Evolutionary conservation across 1,140 invertebrate species (phyloP).

Genomic region (Paralvinella palmiformis): DNA sequence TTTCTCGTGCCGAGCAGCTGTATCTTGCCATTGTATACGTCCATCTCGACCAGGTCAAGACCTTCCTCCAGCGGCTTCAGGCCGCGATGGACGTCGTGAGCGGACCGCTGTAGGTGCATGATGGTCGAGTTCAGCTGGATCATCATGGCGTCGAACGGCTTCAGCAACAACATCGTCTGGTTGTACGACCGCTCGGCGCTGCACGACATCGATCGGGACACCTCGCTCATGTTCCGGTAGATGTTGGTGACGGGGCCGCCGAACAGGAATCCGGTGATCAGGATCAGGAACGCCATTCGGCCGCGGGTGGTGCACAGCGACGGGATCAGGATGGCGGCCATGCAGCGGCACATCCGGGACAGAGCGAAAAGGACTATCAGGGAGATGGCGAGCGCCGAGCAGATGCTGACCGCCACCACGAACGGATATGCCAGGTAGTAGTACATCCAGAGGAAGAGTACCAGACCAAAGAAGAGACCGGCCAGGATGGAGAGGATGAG

Average conservation of each 20-base stretch:
- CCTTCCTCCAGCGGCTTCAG: conserved; percentile 16
- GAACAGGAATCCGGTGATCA: conserved; percentile 16
- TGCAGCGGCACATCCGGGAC: conserved; percentile 13
- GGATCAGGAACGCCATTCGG: conserved; percentile 9
- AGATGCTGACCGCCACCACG: conserved; percentile 1
- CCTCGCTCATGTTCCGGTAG: conserved; percentile 16
- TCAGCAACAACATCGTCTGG: conserved; percentile 17
- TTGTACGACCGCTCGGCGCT: conserved; percentile 17
- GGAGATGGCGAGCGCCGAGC: not conserved
- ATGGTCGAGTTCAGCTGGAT: conserved; percentile 17
- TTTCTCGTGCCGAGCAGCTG: conserved; percentile 8
- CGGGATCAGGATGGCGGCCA: conserved; percentile 14
- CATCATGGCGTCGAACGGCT: conserved; percentile 22
- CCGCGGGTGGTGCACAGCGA: conserved; percentile 16
- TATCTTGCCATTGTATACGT: conserved; percentile 11
- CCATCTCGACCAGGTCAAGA: conserved; percentile 6
- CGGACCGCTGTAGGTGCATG: conserved; percentile 5
- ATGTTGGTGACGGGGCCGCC: conserved; percentile 17
- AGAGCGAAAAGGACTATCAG: conserved; percentile 10
- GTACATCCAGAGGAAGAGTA: conserved; percentile 17
- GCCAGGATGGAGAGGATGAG: conserved; percentile 10
- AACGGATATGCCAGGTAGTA: conserved; percentile 16
- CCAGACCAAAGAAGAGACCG: conserved; percentile 10
- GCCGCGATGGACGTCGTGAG: conserved; percentile 9
- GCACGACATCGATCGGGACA: conserved; percentile 19